These are phyloP conservation scores for Takifugu rubripes DNA, from an alignment of 2,797 vertebrate genomes.

Conservation along the genomic window DNA sequence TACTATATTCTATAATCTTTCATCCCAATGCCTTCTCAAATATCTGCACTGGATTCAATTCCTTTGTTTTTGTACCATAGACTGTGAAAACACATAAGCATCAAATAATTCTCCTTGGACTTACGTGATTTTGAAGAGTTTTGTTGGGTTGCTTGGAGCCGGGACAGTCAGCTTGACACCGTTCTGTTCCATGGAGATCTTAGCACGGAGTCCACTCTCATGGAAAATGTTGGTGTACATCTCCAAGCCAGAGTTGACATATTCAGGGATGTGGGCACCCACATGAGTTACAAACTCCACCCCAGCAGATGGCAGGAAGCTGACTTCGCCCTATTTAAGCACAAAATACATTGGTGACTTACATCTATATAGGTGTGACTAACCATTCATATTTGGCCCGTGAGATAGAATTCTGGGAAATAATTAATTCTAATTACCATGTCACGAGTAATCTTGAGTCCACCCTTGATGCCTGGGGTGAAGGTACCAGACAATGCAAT, in stretches of 20 bases:
- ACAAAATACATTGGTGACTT: neutral
- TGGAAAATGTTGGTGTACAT: conserved; percentile 88
- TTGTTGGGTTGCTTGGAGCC: conserved; percentile 74
- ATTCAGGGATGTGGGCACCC: conserved; percentile 84
- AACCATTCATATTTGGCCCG: neutral
- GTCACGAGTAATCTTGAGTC: conserved; percentile 69
- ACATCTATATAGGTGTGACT: neutral
- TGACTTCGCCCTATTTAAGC: conserved; percentile 63
- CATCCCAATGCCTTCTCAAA: too few relatives aligned
- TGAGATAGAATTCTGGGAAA: neutral
- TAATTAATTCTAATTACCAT: conserved; percentile 59
- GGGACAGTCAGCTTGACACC: conserved; percentile 85
- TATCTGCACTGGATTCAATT: too few relatives aligned
- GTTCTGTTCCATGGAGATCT: conserved; percentile 67
- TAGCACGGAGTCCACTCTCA: conserved; percentile 83
- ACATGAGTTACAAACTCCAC: conserved; percentile 86
- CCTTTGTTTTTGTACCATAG: too few relatives aligned
- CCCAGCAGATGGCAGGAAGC: conserved; percentile 84
- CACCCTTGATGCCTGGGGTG: conserved; percentile 84
- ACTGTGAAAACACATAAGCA: neutral
- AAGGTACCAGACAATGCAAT: conserved; percentile 85
- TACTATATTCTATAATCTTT: too few relatives aligned
- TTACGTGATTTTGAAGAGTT: conserved; percentile 86
- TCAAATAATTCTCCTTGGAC: conserved; percentile 3
- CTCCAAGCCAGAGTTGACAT: conserved; percentile 81